These are phyloP conservation scores for Toxotes lorentzi DNA, from an alignment of 2,797 vertebrate species.

Conservation along the genomic window DNA sequence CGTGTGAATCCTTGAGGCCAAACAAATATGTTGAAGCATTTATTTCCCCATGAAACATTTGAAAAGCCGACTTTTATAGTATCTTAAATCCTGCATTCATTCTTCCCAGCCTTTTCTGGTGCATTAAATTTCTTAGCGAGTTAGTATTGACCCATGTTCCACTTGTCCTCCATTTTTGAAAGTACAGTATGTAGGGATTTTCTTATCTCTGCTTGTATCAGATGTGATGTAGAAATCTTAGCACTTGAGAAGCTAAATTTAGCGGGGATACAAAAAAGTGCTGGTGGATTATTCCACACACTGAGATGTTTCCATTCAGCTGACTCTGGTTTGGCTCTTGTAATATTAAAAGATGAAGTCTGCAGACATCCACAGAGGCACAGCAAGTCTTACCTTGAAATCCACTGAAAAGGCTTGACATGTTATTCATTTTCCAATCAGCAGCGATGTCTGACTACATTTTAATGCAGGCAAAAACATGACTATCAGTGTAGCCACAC, in stretches of 20 bases:
- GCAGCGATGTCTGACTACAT: slow-evolving; percentile 41
- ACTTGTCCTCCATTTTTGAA: not conserved
- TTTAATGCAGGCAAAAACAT: slow-evolving; percentile 49
- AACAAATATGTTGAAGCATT: too few species aligned
- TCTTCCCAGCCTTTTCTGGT: too few species aligned
- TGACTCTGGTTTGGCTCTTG: slow-evolving; percentile 6
- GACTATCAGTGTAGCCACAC: slow-evolving; percentile 45
- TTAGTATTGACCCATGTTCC: not conserved
- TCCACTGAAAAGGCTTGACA: slow-evolving; percentile 33
- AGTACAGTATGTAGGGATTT: not conserved
- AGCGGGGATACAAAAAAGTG: slow-evolving; percentile 7
- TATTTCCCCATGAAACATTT: too few species aligned
- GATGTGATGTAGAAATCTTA: not conserved
- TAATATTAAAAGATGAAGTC: slow-evolving; percentile 27
- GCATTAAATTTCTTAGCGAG: too few species aligned
- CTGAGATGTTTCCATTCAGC: slow-evolving; percentile 16
- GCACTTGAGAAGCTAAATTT: slow-evolving; percentile 11
- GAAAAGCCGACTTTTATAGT: too few species aligned
- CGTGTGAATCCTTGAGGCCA: too few species aligned
- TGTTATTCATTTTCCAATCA: slow-evolving; percentile 45
- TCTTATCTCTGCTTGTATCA: not conserved
- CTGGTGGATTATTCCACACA: slow-evolving; percentile 30
- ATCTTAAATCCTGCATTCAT: too few species aligned
- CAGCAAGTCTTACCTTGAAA: slow-evolving; percentile 35
- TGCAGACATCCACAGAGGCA: slow-evolving; percentile 22